Percentiles rank a stretch among this genome's conserved stretches.
Conservation (phyloP, 1,140 invertebrate species). For the Diploscapter pachys region DNA sequence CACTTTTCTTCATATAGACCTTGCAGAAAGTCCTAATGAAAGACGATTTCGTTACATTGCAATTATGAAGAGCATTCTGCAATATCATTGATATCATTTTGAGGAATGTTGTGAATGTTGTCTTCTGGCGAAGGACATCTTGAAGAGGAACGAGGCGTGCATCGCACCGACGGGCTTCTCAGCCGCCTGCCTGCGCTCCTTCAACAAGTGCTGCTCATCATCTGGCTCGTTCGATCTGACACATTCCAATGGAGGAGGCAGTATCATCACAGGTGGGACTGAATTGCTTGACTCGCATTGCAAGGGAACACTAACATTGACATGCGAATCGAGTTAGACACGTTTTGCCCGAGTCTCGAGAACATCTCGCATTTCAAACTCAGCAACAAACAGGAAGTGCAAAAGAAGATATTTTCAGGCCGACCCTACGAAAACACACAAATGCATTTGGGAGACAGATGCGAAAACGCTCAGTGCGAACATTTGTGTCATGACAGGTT, state of each 20-base stretch:
- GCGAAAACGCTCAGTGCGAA: constrained; percentile 43
- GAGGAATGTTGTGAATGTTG: constrained; percentile 58
- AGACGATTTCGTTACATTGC: too few species aligned
- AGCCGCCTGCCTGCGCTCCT: constrained; percentile 49
- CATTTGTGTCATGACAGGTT: constrained; percentile 49
- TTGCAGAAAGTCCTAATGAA: too few species aligned
- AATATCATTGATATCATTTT: too few species aligned
- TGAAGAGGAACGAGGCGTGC: constrained; percentile 44
- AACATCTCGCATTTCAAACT: too few species aligned
- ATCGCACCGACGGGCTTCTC: constrained; percentile 52
- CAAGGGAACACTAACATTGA: too few species aligned
- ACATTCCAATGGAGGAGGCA: constrained; percentile 7
- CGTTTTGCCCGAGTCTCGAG: not conserved
- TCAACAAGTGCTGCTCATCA: constrained; percentile 51
- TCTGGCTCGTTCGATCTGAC: constrained; percentile 24
- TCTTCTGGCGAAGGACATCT: constrained; percentile 52
- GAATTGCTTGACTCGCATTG: too few species aligned
- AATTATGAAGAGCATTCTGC: too few species aligned
- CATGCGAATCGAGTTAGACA: too few species aligned
- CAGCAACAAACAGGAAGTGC: too few species aligned
- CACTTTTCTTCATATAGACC: too few species aligned
- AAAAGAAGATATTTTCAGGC: too few species aligned
- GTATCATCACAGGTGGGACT: too few species aligned
- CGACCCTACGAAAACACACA: not conserved
- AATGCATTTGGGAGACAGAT: constrained; percentile 33